Conservation (phyloP, 1,140 invertebrate species). For the Drosophila triauraria region DNA sequence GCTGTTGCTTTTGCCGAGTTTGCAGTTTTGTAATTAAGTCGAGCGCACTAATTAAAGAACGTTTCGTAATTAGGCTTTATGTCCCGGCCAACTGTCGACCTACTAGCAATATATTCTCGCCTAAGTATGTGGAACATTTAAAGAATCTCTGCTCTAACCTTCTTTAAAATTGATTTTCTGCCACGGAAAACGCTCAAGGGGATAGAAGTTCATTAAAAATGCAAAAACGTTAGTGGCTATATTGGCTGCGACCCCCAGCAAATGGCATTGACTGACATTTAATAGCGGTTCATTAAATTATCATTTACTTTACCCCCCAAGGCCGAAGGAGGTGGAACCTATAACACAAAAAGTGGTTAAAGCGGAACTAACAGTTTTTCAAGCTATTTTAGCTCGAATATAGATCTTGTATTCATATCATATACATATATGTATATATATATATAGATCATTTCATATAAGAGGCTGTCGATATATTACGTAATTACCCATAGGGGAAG, state of each 20-base stretch:
- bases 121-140: constrained; percentile 21
- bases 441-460: not conserved
- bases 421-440: not conserved
- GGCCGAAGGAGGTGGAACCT: constrained; percentile 4
- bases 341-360: not conserved
- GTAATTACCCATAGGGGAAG: no score
- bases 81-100: constrained; percentile 36
- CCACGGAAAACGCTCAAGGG: constrained; percentile 42
- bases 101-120: not conserved
- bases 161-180: constrained; percentile 55
- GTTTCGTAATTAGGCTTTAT: constrained; percentile 66
- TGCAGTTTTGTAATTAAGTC: constrained; percentile 72
- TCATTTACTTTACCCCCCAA: constrained; percentile 35
- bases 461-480: no score
- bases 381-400: not conserved
- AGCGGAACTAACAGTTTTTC: not conserved
- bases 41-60: constrained; percentile 67
- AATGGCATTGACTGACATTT: constrained; percentile 43
- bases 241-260: constrained; percentile 19
- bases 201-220: constrained; percentile 41
- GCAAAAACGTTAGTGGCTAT: constrained; percentile 36
- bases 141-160: constrained; percentile 3
- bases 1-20: constrained; percentile 51
- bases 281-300: constrained; percentile 55
- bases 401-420: no score